Evolutionary conservation across 1,140 invertebrate species (phyloP).

Genomic region (Eciton burchellii): DNA sequence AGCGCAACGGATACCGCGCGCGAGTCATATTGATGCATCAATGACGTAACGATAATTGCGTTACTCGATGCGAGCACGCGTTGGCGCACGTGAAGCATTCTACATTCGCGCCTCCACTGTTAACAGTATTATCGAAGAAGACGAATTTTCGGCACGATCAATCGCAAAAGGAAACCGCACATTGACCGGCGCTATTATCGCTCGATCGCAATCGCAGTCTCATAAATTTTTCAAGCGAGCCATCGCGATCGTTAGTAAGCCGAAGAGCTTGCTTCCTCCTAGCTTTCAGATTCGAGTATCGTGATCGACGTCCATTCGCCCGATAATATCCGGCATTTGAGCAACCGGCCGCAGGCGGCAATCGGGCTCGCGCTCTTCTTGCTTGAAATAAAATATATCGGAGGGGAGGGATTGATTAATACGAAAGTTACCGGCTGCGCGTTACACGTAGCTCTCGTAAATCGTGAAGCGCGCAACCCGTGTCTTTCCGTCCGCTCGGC

Average conservation of each 20-base stretch:
- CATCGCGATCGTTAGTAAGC: too few species aligned
- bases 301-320: background rate
- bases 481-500: background rate
- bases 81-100: slow-evolving; percentile 15
- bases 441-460: too few species aligned
- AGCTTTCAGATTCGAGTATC: background rate
- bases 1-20: slow-evolving; percentile 17
- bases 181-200: slow-evolving; percentile 30
- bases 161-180: slow-evolving; percentile 5
- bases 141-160: slow-evolving; percentile 36
- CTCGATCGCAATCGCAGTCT: slow-evolving; percentile 11
- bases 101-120: slow-evolving; percentile 39
- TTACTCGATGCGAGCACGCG: slow-evolving; percentile 40
- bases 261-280: background rate
- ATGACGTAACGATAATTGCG: slow-evolving; percentile 50
- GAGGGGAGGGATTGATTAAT: too few species aligned
- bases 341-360: too few species aligned
- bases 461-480: too few species aligned
- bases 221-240: background rate
- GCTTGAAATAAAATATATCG: too few species aligned
- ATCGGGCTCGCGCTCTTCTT: background rate
- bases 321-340: background rate
- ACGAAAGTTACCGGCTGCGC: too few species aligned
- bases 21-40: slow-evolving; percentile 39
- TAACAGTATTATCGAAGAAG: slow-evolving; percentile 61